Conservation (phyloP, 2,888 invertebrate species). For the Rhingia rostrata region DNA sequence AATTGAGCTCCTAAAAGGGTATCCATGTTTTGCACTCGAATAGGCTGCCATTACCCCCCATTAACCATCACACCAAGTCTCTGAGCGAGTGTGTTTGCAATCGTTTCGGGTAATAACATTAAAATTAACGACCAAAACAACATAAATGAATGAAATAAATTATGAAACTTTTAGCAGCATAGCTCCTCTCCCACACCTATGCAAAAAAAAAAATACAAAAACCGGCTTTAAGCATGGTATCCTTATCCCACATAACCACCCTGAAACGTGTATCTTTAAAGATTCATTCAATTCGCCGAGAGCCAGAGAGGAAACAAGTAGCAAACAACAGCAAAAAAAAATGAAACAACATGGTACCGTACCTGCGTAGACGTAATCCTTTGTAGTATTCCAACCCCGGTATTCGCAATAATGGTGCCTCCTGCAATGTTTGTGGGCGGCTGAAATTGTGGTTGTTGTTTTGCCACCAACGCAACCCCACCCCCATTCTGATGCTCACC, state of each 20-base stretch:
- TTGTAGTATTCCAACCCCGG: slow-evolving; percentile 71
- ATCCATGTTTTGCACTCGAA: slow-evolving; percentile 67
- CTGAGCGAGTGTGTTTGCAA: slow-evolving; percentile 22
- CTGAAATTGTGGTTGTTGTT: slow-evolving; percentile 57
- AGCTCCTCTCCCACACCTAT: neutral
- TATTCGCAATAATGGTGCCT: slow-evolving; percentile 48
- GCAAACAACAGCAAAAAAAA: slow-evolving; percentile 17
- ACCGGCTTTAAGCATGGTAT: slow-evolving; percentile 37
- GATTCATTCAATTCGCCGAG: slow-evolving; percentile 27
- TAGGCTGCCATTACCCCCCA: slow-evolving; percentile 44
- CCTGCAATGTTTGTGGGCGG: slow-evolving; percentile 54
- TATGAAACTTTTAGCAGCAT: slow-evolving; percentile 54
- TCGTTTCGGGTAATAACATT: slow-evolving; percentile 62
- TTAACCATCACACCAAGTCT: slow-evolving; percentile 5
- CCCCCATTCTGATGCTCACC: slow-evolving; percentile 51
- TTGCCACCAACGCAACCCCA: slow-evolving; percentile 54
- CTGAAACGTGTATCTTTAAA: slow-evolving; percentile 23
- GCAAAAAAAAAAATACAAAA: neutral
- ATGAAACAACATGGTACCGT: slow-evolving; percentile 29
- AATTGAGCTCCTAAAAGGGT: slow-evolving; percentile 68
- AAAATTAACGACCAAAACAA: slow-evolving; percentile 70
- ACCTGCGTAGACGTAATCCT: slow-evolving; percentile 73
- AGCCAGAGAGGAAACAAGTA: slow-evolving; percentile 23
- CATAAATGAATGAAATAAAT: slow-evolving; percentile 74
- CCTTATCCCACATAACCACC: neutral